These are phyloP conservation scores for Megathymus violae DNA, from an alignment of 1,140 invertebrate genomes.

Conservation along the genomic window DNA sequence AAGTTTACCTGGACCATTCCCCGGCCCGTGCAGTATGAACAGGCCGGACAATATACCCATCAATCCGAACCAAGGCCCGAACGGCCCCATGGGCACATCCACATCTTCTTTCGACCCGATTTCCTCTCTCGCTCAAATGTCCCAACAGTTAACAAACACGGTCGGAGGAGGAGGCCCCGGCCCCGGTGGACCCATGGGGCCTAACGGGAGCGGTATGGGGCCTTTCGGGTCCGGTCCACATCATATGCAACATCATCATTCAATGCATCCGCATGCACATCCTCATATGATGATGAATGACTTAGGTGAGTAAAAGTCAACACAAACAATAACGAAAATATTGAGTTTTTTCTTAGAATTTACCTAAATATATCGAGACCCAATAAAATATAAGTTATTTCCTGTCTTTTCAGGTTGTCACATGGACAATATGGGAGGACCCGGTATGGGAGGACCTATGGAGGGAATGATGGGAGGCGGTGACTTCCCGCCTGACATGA, in stretches of 20 bases:
- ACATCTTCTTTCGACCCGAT: constrained; percentile 94
- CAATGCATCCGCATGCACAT: constrained; percentile 74
- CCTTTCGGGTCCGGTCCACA: constrained; percentile 78
- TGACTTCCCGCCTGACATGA: constrained; percentile 84
- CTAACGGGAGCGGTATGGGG: constrained; percentile 84
- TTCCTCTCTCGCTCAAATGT: constrained; percentile 96
- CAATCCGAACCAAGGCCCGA: constrained; percentile 88
- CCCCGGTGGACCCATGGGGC: constrained; percentile 83
- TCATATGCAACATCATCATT: constrained; percentile 77
- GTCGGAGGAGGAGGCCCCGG: constrained; percentile 81
- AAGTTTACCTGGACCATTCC: constrained; percentile 68
- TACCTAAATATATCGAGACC: too few relatives aligned
- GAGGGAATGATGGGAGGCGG: constrained; percentile 79
- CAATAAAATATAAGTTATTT: background rate
- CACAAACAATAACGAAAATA: too few relatives aligned
- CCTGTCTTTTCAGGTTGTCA: constrained; percentile 69
- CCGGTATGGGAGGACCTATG: constrained; percentile 79
- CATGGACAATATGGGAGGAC: constrained; percentile 83
- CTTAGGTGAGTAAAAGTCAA: constrained; percentile 69
- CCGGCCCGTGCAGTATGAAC: constrained; percentile 75
- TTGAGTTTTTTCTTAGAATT: too few relatives aligned
- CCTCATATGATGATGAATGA: constrained; percentile 81
- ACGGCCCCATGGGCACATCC: constrained; percentile 77
- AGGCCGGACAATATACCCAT: constrained; percentile 92
- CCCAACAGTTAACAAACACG: constrained; percentile 93